Evolutionary conservation across 2,113 vertebrate genomes (phyloP), one percentile per base, ranked within the genome.

Genomic region (Sorex araneus): DNA sequence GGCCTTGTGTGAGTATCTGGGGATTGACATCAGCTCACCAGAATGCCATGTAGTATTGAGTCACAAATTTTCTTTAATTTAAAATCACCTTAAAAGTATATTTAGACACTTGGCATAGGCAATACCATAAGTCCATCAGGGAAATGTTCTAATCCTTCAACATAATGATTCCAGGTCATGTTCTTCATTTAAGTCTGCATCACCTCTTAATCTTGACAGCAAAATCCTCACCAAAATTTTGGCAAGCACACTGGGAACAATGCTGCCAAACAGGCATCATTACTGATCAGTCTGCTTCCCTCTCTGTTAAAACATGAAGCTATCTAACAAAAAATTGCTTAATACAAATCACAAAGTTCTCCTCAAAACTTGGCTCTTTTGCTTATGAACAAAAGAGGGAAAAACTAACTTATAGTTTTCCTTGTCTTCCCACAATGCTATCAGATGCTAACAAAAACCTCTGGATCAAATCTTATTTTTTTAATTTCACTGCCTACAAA

Each of bases 151-250:
- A 92, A 92, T 97, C 94, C 84, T 96, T 92, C 94, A 91, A 77
- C 84, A 74, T 74, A 87, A 93, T 94, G 85, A 96, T 87, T 93
- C 81, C 0, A 0, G 90, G 80, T 96, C 97, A 90, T 86, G 80
- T 95, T 95, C 96, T 97, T 97, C 95, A 95, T 96, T 96, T 97
- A 90, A 95, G 91, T 50, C 74, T 94, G 34, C 90, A 94, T 97
- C 43, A 9, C 95, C 94, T 96, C 97, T 95, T 96, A 95, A 87
- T 97, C 60, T 47, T 97, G 96, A 97, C 96, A 96, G 94, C 67
- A 96, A 96, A 98, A 96, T 80, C 87, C 84, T 97, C 87, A 95
- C 95, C 97, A 97, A 97, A 97, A 95, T 83, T 91, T 97, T 98
- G 97, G 97, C 97, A 95, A 96, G 84, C 57, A 94, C 45, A 86